A percentile compares a stretch with the other conserved stretches of the same genome.
phyloP scores from a whole-genome alignment of 92 coral and sea anemone species.

The Pocillopora grandis region DNA sequence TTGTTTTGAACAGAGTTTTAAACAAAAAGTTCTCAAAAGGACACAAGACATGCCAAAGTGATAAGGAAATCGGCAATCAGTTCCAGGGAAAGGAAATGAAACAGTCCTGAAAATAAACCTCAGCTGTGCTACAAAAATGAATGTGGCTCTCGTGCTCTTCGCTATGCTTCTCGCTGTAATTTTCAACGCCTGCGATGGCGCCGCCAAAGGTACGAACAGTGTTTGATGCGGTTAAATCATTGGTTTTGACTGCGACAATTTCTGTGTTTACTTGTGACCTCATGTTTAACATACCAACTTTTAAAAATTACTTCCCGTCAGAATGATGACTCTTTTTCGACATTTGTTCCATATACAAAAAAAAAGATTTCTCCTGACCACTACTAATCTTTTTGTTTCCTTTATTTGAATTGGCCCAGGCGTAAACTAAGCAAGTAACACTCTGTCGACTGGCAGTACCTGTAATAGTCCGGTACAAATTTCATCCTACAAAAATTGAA shows the following conservation, averaged over 20 bases:
- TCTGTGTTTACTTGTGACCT: conserved; percentile 40
- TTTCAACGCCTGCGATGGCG: background rate
- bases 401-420: background rate
- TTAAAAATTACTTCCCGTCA: background rate
- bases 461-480: background rate
- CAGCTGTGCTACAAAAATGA: conserved; percentile 38
- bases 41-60: conserved; percentile 35
- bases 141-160: background rate
- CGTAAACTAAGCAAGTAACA: background rate
- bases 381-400: background rate
- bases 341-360: too few relatives aligned
- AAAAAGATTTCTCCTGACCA: too few relatives aligned
- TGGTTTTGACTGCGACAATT: background rate
- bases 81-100: background rate
- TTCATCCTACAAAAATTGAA: background rate
- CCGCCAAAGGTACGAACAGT: background rate
- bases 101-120: conserved; percentile 29
- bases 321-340: too few relatives aligned
- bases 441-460: background rate
- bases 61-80: conserved; percentile 32
- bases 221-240: conserved; percentile 8
- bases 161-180: background rate
- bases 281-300: conserved; percentile 5
- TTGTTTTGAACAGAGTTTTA: conserved; percentile 13
- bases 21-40: background rate